Evolutionary conservation across 2,113 vertebrate genomes (phyloP).

Genomic region (Herpetotheres cachinnans): DNA sequence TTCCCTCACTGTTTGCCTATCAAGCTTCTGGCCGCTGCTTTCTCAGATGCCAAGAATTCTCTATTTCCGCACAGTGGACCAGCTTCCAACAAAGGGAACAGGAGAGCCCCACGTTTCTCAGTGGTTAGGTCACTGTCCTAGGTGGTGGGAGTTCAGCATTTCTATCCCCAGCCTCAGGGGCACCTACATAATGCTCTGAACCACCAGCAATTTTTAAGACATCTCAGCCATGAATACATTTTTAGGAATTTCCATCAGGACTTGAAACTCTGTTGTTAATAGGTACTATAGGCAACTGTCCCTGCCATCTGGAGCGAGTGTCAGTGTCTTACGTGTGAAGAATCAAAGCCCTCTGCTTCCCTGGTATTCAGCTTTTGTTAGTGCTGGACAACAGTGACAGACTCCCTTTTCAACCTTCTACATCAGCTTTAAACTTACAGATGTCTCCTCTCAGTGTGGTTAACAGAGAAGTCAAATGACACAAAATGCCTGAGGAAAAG

Average conservation of each 20-base stretch:
- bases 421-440: background rate
- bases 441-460: background rate
- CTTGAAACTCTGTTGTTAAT: background rate
- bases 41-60: background rate
- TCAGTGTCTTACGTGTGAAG: background rate
- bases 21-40: background rate
- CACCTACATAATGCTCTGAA: background rate
- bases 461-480: background rate
- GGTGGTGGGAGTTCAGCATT: background rate
- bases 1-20: background rate
- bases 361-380: background rate
- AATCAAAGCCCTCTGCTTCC: background rate
- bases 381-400: background rate
- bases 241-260: background rate
- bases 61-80: background rate
- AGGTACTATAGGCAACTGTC: background rate
- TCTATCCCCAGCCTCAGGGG: background rate
- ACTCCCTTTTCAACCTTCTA: background rate
- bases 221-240: background rate
- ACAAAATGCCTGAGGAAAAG: background rate
- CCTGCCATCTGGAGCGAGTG: background rate
- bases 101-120: background rate
- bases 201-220: background rate
- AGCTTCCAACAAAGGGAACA: background rate
- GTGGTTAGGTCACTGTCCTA: background rate